phyloP scores from a whole-genome alignment of 1,140 invertebrate species.

The Lasaia peninsularis region DNA sequence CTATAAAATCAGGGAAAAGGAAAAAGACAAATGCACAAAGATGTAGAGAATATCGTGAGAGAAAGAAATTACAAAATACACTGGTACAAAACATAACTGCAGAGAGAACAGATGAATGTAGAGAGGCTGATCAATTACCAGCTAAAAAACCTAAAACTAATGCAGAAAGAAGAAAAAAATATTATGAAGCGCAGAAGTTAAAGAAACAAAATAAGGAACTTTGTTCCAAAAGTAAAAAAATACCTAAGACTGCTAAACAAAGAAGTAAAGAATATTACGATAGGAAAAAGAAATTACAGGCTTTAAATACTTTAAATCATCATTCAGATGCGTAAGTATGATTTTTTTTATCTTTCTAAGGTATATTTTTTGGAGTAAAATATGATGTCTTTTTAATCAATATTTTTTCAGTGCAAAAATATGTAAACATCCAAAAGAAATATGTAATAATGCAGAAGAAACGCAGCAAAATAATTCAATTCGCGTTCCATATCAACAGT shows the following conservation, averaged over 20 bases:
- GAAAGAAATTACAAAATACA: slow-evolving; percentile 20
- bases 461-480: too few relatives aligned
- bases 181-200: slow-evolving; percentile 20
- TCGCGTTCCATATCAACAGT: too few relatives aligned
- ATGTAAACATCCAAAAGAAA: too few relatives aligned
- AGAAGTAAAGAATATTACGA: slow-evolving; percentile 20
- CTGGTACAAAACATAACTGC: slow-evolving; percentile 19
- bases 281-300: slow-evolving; percentile 18
- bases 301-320: slow-evolving; percentile 18
- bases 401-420: too few relatives aligned
- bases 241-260: slow-evolving; percentile 14
- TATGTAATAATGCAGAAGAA: too few relatives aligned
- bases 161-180: slow-evolving; percentile 20
- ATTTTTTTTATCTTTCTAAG: slow-evolving; percentile 19
- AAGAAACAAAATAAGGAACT: slow-evolving; percentile 18
- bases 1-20: too few relatives aligned
- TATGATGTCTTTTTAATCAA: slow-evolving; percentile 18
- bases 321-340: slow-evolving; percentile 19
- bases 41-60: slow-evolving; percentile 24
- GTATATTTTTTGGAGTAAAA: slow-evolving; percentile 21
- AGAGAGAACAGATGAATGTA: slow-evolving; percentile 22
- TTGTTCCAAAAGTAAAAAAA: slow-evolving; percentile 22
- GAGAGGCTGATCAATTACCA: slow-evolving; percentile 16
- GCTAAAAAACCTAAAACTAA: slow-evolving; percentile 21
- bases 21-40: slow-evolving; percentile 15